Conservation (phyloP, 2,888 invertebrate species). For the Leptopilina syphax region DNA sequence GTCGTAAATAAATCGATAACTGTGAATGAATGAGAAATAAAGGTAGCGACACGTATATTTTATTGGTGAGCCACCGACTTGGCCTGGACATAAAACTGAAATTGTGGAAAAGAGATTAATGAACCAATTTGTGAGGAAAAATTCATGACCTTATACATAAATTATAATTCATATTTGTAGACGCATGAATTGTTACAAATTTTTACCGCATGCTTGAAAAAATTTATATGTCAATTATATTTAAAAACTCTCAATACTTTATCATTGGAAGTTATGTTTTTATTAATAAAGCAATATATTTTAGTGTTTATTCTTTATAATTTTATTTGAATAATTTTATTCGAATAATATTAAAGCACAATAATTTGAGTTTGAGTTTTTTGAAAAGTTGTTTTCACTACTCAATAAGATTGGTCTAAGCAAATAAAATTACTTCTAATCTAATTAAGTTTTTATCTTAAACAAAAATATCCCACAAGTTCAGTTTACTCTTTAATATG, state of each 20-base stretch:
- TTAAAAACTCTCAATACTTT: background rate
- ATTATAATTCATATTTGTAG: background rate
- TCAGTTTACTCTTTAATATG: background rate
- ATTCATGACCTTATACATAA: background rate
- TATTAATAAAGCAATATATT: too few species aligned
- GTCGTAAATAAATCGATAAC: constrained; percentile 40
- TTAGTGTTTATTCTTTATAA: too few species aligned
- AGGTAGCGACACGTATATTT: constrained; percentile 27
- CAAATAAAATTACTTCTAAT: too few species aligned
- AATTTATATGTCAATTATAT: background rate
- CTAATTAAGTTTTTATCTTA: too few species aligned
- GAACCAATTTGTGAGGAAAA: constrained; percentile 2
- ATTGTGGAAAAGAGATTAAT: constrained; percentile 13
- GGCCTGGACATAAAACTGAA: constrained; percentile 4
- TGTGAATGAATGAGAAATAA: constrained; percentile 30
- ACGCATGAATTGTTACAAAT: background rate
- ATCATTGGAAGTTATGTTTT: background rate
- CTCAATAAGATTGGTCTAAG: too few species aligned
- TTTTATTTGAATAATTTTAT: too few species aligned
- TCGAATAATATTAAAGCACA: too few species aligned
- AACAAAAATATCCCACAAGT: background rate
- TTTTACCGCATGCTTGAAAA: background rate
- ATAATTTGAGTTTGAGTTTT: too few species aligned
- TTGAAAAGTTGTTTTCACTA: too few species aligned
- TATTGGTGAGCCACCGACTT: constrained; percentile 17